Evolutionary conservation across 2,797 vertebrate species (phyloP).

Genomic region (Sebastes minor): DNA sequence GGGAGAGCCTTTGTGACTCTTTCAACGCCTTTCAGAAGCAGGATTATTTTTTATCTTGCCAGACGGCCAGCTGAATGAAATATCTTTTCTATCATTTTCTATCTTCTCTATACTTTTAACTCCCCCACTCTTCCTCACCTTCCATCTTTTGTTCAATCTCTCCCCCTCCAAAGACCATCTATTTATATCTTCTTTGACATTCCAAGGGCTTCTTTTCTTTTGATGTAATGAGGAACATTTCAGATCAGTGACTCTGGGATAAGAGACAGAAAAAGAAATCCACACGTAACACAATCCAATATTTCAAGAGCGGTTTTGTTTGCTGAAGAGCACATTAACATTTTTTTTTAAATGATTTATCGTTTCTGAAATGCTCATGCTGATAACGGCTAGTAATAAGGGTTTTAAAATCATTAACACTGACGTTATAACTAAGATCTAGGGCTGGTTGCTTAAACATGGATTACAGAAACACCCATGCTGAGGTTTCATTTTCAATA

Average conservation of each 20-base stretch:
- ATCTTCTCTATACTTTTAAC: constrained; percentile 61
- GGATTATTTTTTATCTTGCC: constrained; percentile 70
- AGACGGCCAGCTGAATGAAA: constrained; percentile 60
- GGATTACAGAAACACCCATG: neutral
- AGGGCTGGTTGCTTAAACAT: neutral
- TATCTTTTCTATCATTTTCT: constrained; percentile 63
- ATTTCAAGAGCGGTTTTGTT: constrained; percentile 13
- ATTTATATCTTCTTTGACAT: constrained; percentile 63
- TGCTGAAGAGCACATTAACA: neutral
- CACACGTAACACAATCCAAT: constrained; percentile 7
- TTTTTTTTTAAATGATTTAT: neutral
- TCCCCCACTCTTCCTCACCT: constrained; percentile 42
- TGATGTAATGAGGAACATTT: constrained; percentile 65
- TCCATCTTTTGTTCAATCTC: constrained; percentile 59
- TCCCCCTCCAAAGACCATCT: constrained; percentile 45
- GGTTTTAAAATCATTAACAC: neutral
- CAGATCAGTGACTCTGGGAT: constrained; percentile 37
- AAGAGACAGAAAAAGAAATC: constrained; percentile 25
- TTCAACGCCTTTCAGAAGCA: constrained; percentile 62
- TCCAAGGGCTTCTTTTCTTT: constrained; percentile 47
- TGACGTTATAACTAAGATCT: neutral
- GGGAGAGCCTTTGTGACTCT: constrained; percentile 68
- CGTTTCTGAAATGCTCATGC: neutral
- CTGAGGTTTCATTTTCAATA: neutral
- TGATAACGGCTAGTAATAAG: neutral